Conservation (phyloP, 2,113 vertebrate species). For the Corythornis madagascariensis region DNA sequence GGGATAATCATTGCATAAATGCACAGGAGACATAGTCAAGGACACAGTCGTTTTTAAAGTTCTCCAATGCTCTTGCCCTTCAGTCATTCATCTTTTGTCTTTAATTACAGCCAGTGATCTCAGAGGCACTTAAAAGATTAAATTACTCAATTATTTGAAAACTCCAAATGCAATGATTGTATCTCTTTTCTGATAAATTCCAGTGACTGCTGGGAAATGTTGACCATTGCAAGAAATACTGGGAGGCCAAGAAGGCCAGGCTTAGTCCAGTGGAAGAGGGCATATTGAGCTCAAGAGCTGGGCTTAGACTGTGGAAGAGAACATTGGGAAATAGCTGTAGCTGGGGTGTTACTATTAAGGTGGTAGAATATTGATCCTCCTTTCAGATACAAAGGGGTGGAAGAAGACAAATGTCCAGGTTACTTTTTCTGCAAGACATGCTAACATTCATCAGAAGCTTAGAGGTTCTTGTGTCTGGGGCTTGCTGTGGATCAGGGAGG, state of each 20-base stretch:
- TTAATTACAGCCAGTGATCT: slow-evolving; percentile 66
- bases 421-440: background rate
- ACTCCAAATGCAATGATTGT: slow-evolving; percentile 44
- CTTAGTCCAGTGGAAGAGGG: background rate
- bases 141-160: slow-evolving; percentile 65
- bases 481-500: background rate
- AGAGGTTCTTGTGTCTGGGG: background rate
- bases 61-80: background rate
- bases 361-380: rapidly evolving
- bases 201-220: slow-evolving; percentile 18
- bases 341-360: background rate
- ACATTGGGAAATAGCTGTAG: background rate
- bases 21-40: slow-evolving; percentile 32
- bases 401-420: background rate
- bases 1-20: slow-evolving; percentile 33
- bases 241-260: background rate
- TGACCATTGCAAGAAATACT: background rate
- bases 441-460: background rate
- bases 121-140: slow-evolving; percentile 67
- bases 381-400: background rate
- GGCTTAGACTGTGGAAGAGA: background rate
- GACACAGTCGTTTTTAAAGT: slow-evolving; percentile 47
- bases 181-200: slow-evolving; percentile 59
- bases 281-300: background rate
- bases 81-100: slow-evolving; percentile 58